These are phyloP conservation scores for Peromyscus leucopus DNA, from an alignment of 2,113 vertebrate species.

Conservation along the genomic window DNA sequence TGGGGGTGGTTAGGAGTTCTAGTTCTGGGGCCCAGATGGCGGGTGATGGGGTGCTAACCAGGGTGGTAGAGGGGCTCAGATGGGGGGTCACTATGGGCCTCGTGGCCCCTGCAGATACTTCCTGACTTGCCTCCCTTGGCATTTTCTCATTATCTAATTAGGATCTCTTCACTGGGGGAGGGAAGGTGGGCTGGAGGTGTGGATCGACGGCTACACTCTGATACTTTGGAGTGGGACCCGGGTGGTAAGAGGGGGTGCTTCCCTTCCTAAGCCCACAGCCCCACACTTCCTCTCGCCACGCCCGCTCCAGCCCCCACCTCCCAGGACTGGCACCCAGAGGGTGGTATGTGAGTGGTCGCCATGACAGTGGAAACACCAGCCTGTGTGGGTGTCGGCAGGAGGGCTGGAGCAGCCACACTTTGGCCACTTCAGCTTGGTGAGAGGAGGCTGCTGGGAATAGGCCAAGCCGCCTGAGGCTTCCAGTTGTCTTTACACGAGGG, in stretches of 20 bases:
- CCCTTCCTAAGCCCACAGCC: slow-evolving; percentile 43
- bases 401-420: not conserved
- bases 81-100: not conserved
- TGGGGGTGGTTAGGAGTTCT: not conserved
- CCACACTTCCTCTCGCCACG: not conserved
- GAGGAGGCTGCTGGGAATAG: not conserved
- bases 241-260: not conserved
- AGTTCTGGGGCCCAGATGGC: slow-evolving; percentile 21
- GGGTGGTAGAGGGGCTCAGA: not conserved
- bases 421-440: not conserved
- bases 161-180: not conserved
- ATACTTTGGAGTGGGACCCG: not conserved
- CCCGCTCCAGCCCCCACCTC: not conserved
- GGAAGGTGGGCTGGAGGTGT: not conserved
- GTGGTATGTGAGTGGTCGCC: not conserved
- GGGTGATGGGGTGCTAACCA: not conserved
- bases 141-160: slow-evolving; percentile 43
- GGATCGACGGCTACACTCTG: not conserved
- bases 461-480: slow-evolving; percentile 23
- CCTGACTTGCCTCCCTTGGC: slow-evolving; percentile 30
- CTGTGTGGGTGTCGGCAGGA: not conserved
- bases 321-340: not conserved
- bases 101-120: not conserved
- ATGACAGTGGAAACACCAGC: not conserved
- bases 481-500: not conserved